Base-by-base conservation (phyloP, 2,888 invertebrate genomes). In the Anoplius nigerrimus region DNA sequence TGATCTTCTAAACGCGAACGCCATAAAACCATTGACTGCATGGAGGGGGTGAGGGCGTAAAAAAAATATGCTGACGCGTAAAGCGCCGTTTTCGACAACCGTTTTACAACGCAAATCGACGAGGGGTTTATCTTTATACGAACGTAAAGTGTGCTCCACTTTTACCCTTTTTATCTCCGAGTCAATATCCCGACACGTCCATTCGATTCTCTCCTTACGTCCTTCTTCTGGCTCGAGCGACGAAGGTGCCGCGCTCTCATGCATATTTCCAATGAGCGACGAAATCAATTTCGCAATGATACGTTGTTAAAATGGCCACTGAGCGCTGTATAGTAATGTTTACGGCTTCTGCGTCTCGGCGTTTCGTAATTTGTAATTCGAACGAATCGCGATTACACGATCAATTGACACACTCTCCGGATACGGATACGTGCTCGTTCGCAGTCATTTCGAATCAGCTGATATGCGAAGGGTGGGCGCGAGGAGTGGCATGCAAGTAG, bases 91-190 rank as follows among this genome's bases (percentile, higher is more conserved):
- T 59, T 61, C 46, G 42, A 53, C 61, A 43, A 27, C 48, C 53
- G 62, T 61, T 65, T 58, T 42, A 22, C 51, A 20, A 43, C 16
- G 22, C 16, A 42, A 54, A 62, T 56, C 60, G 53, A 42, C 27
- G 24, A 64, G 64, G 51, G 55, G 60, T 70, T 73, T 65, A 74
- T 67, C 59, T 67, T 67, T 45, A 56, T 48, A 54, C 21, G 56
- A 22, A 20, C 64, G 54, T 69, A 73, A 73, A 69, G 56, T 59
- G 21, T 34, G 66, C 51, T 58, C 66, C 24, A 46, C 67, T 54
- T 58, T 54, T 57, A 16, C 11, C 34, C 34, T 22, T 57, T 74
- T 63, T 67, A 62, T 65, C 64, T 27, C 57, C 51, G 62, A 74
- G 69, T 74, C 74, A 64, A 74, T 74, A 73, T 60, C 69, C 24